phyloP scores from a whole-genome alignment of 2,113 vertebrate species.

The Lota lota region DNA sequence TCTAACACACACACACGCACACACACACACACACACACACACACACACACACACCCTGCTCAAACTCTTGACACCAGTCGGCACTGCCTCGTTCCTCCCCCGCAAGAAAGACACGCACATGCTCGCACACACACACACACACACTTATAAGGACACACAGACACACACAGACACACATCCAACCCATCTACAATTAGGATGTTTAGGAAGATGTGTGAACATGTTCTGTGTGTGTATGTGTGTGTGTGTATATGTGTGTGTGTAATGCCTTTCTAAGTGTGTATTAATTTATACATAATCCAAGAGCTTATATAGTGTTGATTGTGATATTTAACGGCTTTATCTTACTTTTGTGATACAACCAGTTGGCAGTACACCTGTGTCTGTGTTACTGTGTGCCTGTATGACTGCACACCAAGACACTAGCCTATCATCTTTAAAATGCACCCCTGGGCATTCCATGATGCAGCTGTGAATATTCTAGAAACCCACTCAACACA shows the following conservation, averaged over 20 bases:
- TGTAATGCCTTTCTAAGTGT: neutral
- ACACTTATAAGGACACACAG: neutral
- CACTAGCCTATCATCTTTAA: too few species aligned
- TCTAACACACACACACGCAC: constrained; percentile 26
- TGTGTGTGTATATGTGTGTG: too few species aligned
- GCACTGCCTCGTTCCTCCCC: neutral
- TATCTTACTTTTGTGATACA: too few species aligned
- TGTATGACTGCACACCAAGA: neutral
- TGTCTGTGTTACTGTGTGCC: neutral
- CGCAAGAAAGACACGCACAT: neutral
- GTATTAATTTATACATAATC: too few species aligned
- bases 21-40: constrained; percentile 23
- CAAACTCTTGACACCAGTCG: constrained; percentile 24
- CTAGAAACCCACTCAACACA: too few species aligned
- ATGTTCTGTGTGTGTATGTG: too few species aligned
- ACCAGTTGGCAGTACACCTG: neutral
- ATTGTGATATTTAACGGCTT: too few species aligned
- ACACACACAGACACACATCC: constrained; percentile 2
- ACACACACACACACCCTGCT: constrained; percentile 25
- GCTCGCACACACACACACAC: neutral
- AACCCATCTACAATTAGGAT: too few species aligned
- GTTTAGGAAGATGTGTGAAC: too few species aligned
- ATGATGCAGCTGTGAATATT: too few species aligned
- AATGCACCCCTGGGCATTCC: too few species aligned
- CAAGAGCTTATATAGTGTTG: too few species aligned